Evolutionary conservation across 2,797 vertebrate genomes (phyloP).

Genomic region (Urosaurus nigricauda): DNA sequence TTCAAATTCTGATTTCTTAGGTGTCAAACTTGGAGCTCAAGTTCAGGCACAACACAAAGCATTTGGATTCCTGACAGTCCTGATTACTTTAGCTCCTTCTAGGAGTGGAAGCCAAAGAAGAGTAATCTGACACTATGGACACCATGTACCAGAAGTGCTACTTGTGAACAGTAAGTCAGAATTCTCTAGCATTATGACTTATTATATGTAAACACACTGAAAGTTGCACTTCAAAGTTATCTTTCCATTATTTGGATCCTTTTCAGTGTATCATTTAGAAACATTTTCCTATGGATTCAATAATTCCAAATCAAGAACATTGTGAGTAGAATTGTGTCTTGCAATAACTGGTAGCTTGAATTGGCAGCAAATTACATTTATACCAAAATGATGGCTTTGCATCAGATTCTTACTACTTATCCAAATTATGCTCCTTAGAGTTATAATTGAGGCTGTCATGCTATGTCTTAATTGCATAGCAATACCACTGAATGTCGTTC

Average conservation of each 20-base stretch:
- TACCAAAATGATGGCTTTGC: slow-evolving; percentile 21
- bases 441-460: background rate
- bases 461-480: slow-evolving; percentile 29
- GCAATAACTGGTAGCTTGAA: slow-evolving; percentile 20
- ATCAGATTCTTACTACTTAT: slow-evolving; percentile 21
- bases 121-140: too few relatives aligned
- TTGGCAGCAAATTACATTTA: slow-evolving; percentile 20
- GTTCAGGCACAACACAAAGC: background rate
- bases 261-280: slow-evolving; percentile 51
- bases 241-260: slow-evolving; percentile 41
- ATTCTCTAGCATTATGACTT: background rate
- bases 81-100: background rate
- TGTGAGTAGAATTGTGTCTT: slow-evolving; percentile 35
- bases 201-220: background rate
- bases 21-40: background rate
- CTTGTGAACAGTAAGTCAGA: too few relatives aligned
- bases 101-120: background rate
- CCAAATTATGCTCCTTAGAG: slow-evolving; percentile 1
- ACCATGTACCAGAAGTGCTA: too few relatives aligned
- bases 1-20: background rate
- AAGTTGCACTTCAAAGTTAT: slow-evolving; percentile 56
- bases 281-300: slow-evolving; percentile 46
- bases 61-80: background rate
- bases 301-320: slow-evolving; percentile 38
- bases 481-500: slow-evolving; percentile 13